Percentiles rank a stretch among this genome's conserved stretches.
Evolutionary conservation across 2,888 invertebrate species (phyloP).

Genomic region (Ferdinandea cuprea): DNA sequence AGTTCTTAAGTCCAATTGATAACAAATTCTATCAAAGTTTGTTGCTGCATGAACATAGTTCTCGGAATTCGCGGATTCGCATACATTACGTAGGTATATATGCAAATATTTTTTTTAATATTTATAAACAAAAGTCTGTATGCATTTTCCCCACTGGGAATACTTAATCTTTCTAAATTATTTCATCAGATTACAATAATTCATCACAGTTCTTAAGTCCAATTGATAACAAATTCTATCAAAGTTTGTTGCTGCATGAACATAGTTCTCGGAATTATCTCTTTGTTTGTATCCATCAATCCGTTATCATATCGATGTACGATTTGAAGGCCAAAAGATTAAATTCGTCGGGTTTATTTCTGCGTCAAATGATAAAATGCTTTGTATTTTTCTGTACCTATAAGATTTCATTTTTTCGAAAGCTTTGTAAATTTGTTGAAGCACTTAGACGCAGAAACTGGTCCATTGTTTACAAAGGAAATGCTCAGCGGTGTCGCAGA

Average conservation of each 20-base stretch:
- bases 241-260: neutral
- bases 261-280: slow-evolving; percentile 1
- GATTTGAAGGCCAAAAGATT: neutral
- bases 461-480: too few species aligned
- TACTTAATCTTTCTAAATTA: neutral
- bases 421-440: too few species aligned
- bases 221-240: slow-evolving; percentile 19
- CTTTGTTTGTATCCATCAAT: neutral
- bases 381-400: too few species aligned
- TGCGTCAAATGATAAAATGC: too few species aligned
- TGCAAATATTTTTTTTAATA: too few species aligned
- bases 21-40: slow-evolving; percentile 4
- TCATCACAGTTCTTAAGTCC: neutral
- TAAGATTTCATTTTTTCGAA: too few species aligned
- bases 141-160: neutral
- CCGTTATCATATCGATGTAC: neutral
- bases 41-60: neutral
- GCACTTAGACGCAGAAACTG: too few species aligned
- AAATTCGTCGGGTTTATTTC: neutral
- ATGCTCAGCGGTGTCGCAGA: too few species aligned
- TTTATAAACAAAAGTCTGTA: too few species aligned
- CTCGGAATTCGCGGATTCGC: too few species aligned
- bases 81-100: too few species aligned
- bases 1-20: slow-evolving; percentile 12
- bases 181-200: neutral